A percentile compares a stretch with the other conserved stretches of the same genome.
These are phyloP conservation scores for Sebastes baramenuke DNA, from an alignment of 2,797 vertebrate genomes.

Conservation along the genomic window DNA sequence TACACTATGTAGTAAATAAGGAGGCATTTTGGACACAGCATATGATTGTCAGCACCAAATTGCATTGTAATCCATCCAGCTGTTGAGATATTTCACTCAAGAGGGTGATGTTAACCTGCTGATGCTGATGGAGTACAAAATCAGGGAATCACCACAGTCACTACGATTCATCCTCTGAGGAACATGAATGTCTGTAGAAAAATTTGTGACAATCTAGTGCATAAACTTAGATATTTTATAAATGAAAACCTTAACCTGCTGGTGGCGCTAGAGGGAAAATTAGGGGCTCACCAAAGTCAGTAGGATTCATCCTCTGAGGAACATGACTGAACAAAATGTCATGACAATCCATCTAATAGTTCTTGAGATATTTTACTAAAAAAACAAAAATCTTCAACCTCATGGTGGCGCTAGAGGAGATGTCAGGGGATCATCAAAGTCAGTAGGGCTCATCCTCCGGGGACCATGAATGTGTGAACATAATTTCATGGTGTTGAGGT, in stretches of 20 bases:
- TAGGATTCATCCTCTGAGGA: no score
- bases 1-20: no score
- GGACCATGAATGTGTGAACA: background rate
- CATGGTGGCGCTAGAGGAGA: no score
- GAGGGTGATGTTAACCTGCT: background rate
- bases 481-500: no score
- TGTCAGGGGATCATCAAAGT: rapidly evolving
- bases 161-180: background rate
- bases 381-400: rapidly evolving
- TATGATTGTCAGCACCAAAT: background rate
- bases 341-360: no score
- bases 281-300: background rate
- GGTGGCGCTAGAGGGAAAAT: background rate
- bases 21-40: no score
- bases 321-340: no score
- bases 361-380: no score
- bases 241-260: background rate
- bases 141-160: background rate
- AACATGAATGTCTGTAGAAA: background rate
- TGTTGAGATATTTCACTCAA: background rate
- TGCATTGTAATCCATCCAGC: background rate
- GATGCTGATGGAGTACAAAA: background rate
- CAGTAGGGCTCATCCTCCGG: background rate
- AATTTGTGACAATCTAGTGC: no score
- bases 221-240: no score